Percentiles rank a stretch among this genome's conserved stretches.
phyloP scores from a whole-genome alignment of 1,140 invertebrate species.

The Apis dorsata region DNA sequence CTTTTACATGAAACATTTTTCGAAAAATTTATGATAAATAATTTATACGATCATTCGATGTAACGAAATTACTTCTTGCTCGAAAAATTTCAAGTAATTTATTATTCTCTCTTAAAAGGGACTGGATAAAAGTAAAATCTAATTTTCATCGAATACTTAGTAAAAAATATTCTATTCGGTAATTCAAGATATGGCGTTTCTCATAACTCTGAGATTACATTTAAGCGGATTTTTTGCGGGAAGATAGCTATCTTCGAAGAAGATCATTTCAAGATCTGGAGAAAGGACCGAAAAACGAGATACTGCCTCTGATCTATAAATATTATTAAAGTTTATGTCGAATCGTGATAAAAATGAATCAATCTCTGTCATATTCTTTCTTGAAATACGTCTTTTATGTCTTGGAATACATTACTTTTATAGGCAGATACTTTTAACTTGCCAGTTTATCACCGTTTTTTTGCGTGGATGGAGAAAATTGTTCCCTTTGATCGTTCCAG shows the following conservation, averaged over 20 bases:
- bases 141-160: background rate
- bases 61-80: background rate
- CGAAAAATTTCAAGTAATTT: background rate
- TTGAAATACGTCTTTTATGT: background rate
- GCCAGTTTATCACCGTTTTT: background rate
- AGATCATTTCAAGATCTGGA: background rate
- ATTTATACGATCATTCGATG: background rate
- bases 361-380: background rate
- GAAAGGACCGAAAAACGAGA: background rate
- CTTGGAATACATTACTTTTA: background rate
- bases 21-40: background rate
- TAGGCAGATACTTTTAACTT: background rate
- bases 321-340: constrained; percentile 12
- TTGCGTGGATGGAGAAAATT: background rate
- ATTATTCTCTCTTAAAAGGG: background rate
- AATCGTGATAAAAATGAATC: background rate
- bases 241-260: background rate
- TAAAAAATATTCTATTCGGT: background rate
- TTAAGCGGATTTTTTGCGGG: constrained; percentile 17
- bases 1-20: background rate
- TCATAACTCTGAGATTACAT: constrained; percentile 13
- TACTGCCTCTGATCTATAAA: constrained; percentile 11
- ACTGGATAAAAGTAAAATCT: background rate
- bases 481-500: background rate
- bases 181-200: background rate